A percentile compares a stretch with the other conserved stretches of the same genome.
Evolutionary conservation across 2,888 invertebrate species (phyloP).

Genomic region (Drosophila infuscata): DNA sequence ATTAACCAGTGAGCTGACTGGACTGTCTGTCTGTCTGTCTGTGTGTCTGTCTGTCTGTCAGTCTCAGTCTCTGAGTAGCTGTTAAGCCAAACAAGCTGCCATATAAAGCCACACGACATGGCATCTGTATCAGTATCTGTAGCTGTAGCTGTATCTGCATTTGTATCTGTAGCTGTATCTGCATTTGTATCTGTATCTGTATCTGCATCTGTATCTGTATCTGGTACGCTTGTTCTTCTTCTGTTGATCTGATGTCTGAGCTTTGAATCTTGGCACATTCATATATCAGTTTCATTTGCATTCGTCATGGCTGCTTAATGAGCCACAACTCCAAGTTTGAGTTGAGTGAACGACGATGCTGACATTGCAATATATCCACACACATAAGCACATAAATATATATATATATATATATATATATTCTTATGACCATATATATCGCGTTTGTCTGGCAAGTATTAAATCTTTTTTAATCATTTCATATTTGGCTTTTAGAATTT

Average conservation of each 20-base stretch:
- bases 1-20: conserved; percentile 43
- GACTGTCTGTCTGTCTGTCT: conserved; percentile 1
- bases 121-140: conserved; percentile 9
- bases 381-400: conserved; percentile 7
- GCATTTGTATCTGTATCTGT: neutral
- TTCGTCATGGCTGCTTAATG: conserved; percentile 84
- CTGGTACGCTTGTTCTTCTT: conserved; percentile 3
- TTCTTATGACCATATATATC: conserved; percentile 9
- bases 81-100: conserved; percentile 63
- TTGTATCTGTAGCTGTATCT: neutral
- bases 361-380: conserved; percentile 40
- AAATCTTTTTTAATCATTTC: conserved; percentile 78
- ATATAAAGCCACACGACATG: conserved; percentile 65
- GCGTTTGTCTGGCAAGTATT: conserved; percentile 46
- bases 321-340: conserved; percentile 67
- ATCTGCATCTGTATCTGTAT: neutral
- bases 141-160: neutral
- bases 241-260: conserved; percentile 12
- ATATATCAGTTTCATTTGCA: conserved; percentile 80
- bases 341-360: conserved; percentile 69
- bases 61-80: conserved; percentile 1
- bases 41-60: conserved; percentile 2
- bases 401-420: conserved; percentile 26
- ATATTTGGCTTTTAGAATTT: conserved; percentile 46
- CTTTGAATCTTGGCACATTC: conserved; percentile 44